A percentile compares a stretch with the other conserved stretches of the same genome.
Evolutionary conservation across 2,797 vertebrate species (phyloP).

Genomic region (Fratercula arctica): DNA sequence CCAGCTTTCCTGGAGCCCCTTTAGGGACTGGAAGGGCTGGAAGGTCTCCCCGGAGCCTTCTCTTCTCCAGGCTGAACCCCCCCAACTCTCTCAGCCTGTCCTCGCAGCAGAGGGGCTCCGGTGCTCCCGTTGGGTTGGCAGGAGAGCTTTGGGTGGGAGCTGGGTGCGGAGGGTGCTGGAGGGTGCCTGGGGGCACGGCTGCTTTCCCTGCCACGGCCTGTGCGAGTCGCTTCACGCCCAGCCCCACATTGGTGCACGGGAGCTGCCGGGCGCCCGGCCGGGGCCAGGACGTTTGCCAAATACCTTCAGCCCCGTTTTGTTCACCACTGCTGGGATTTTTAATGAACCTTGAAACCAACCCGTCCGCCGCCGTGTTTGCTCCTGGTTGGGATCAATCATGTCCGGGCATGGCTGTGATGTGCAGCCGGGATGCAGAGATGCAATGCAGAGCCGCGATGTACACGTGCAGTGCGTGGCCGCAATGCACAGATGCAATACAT

Average conservation of each 20-base stretch:
- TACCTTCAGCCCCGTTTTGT: not conserved
- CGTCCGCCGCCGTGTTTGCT: accelerated
- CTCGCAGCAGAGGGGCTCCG: not conserved
- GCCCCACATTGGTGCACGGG: accelerated
- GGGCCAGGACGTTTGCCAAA: not conserved
- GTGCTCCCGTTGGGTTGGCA: accelerated
- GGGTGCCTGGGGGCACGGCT: not conserved
- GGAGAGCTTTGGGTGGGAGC: not conserved
- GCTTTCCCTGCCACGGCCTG: not conserved
- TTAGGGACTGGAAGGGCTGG: no score
- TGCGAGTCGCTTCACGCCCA: not conserved
- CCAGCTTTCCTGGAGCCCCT: no score
- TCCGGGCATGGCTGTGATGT: accelerated
- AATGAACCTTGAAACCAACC: not conserved
- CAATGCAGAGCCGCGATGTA: accelerated
- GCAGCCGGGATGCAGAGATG: accelerated
- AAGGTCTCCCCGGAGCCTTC: no score
- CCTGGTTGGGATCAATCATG: accelerated
- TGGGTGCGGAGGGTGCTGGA: not conserved
- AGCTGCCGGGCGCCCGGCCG: not conserved
- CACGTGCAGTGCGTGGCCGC: no score
- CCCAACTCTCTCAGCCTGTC: no score
- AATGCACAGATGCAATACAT: accelerated
- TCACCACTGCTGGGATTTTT: not conserved
- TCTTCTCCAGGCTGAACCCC: no score